Evolutionary conservation across 2,888 invertebrate genomes (phyloP).

Genomic region (Cantharis flavilabris): DNA sequence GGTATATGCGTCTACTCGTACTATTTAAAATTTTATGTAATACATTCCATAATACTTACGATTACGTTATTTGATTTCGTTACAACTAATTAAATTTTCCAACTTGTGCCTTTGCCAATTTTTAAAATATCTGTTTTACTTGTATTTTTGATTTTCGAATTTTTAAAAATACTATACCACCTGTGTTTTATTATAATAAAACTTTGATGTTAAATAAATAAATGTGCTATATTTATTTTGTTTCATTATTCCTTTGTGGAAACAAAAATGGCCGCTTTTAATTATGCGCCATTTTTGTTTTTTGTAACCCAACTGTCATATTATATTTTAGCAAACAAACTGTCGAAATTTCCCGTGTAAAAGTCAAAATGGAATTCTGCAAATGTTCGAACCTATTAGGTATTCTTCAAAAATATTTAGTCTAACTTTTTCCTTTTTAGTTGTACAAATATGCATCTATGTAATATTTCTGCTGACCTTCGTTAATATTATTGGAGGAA

Average conservation of each 20-base stretch:
- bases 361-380: not conserved
- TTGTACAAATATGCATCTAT: not conserved
- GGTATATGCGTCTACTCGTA: constrained; percentile 1
- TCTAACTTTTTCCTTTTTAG: not conserved
- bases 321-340: not conserved
- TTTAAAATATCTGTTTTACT: constrained; percentile 22
- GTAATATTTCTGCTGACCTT: not conserved
- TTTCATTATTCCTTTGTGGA: not conserved
- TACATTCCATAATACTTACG: constrained; percentile 26
- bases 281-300: not conserved
- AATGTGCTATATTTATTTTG: constrained; percentile 14
- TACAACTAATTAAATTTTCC: constrained; percentile 50
- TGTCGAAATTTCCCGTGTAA: not conserved
- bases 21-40: constrained; percentile 30
- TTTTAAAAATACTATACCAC: constrained; percentile 16
- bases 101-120: constrained; percentile 53
- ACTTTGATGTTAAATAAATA: constrained; percentile 28
- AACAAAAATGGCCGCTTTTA: not conserved
- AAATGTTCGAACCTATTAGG: not conserved
- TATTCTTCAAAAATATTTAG: not conserved
- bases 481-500: not conserved
- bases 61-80: constrained; percentile 28
- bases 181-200: constrained; percentile 28
- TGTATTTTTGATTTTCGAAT: constrained; percentile 19
- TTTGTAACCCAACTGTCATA: not conserved